Percentiles rank a stretch among this genome's conserved stretches.
Conservation (phyloP, 2,113 vertebrate species). For the Sander vitreus region DNA sequence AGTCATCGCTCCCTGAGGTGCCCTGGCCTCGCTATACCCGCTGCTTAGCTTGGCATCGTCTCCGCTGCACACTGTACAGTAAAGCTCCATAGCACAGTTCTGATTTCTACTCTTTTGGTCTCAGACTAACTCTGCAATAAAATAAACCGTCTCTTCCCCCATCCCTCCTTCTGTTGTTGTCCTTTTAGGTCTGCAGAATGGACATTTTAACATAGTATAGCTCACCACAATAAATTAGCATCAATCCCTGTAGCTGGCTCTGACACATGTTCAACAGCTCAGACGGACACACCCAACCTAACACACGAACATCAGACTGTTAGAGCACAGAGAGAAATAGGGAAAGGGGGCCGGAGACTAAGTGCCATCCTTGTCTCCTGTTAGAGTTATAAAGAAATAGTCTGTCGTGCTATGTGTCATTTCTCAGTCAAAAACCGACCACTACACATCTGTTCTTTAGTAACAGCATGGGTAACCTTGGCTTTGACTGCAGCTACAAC, state of each 20-base stretch:
- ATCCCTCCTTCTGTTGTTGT: slow-evolving; percentile 15
- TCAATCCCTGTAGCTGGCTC: slow-evolving; percentile 66
- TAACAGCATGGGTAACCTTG: slow-evolving; percentile 40
- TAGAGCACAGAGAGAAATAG: slow-evolving; percentile 30
- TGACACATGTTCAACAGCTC: slow-evolving; percentile 77
- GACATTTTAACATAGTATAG: slow-evolving; percentile 49
- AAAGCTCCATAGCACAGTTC: slow-evolving; percentile 35
- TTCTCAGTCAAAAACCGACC: slow-evolving; percentile 18
- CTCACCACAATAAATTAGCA: slow-evolving; percentile 79
- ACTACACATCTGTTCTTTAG: slow-evolving; percentile 44
- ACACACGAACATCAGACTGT: slow-evolving; percentile 51
- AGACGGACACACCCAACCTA: slow-evolving; percentile 70
- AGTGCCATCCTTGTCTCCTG: neutral
- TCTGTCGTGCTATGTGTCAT: slow-evolving; percentile 14
- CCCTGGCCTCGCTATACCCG: slow-evolving; percentile 23
- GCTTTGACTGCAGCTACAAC: slow-evolving; percentile 32
- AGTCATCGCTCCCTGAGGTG: slow-evolving; percentile 35
- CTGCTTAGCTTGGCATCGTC: slow-evolving; percentile 56
- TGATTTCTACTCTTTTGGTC: slow-evolving; percentile 18
- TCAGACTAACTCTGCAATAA: slow-evolving; percentile 38
- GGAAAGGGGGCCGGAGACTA: slow-evolving; percentile 9
- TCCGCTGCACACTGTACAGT: slow-evolving; percentile 13
- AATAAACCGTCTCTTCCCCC: slow-evolving; percentile 22
- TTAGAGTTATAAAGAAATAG: slow-evolving; percentile 22
- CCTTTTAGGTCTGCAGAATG: slow-evolving; percentile 34